A percentile compares a stretch with the other conserved stretches of the same genome.
These are phyloP conservation scores for Eupithecia dodoneata DNA, from an alignment of 2,888 invertebrate species.

Conservation along the genomic window DNA sequence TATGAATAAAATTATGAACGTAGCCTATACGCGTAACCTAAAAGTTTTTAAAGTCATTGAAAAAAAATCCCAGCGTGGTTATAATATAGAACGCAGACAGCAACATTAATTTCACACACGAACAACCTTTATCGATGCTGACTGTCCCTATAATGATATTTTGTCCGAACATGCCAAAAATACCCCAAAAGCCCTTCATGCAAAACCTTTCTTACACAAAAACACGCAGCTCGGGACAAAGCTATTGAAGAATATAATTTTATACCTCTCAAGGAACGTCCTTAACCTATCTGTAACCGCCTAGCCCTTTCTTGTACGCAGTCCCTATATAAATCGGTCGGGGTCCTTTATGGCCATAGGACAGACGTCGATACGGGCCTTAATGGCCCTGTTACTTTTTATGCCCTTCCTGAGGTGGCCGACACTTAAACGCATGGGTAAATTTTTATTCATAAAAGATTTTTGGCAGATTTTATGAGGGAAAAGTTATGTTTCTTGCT, in stretches of 20 bases:
- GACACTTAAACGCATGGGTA: conserved; percentile 38
- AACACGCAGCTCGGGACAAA: conserved; percentile 9
- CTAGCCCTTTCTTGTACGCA: conserved; percentile 24
- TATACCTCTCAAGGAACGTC: conserved; percentile 24
- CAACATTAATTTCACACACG: not conserved
- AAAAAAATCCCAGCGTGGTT: not conserved
- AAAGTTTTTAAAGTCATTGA: not conserved
- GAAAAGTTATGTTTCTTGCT: not conserved
- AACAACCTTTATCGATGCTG: not conserved
- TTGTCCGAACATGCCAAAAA: conserved; percentile 6
- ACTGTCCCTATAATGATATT: not conserved
- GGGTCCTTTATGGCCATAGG: conserved; percentile 37
- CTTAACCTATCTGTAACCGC: conserved; percentile 33
- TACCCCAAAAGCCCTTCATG: not conserved
- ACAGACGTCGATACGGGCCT: conserved; percentile 47
- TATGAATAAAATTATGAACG: not conserved
- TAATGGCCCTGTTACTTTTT: conserved; percentile 50
- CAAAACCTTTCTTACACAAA: conserved; percentile 11
- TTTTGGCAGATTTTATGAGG: conserved; percentile 11
- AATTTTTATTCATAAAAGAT: conserved; percentile 32
- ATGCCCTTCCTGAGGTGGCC: conserved; percentile 43
- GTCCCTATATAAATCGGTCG: conserved; percentile 44
- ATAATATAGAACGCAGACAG: not conserved
- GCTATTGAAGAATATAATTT: conserved; percentile 26
- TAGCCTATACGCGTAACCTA: not conserved